phyloP scores from a whole-genome alignment of 2,888 invertebrate species.

The Aelia acuminata region DNA sequence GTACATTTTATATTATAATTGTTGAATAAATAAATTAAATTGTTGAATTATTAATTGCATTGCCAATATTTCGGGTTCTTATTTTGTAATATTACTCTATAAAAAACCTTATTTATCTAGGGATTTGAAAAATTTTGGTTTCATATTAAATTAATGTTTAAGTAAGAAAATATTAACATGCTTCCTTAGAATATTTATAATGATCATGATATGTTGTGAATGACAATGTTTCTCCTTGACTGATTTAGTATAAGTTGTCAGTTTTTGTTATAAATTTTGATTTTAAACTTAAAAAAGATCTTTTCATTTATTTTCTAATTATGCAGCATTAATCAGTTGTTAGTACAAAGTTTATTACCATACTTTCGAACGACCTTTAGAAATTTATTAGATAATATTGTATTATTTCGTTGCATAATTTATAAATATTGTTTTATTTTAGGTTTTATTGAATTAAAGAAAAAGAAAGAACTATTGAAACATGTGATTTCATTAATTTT shows the following conservation, averaged over 20 bases:
- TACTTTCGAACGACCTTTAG: constrained; percentile 35
- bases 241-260: constrained; percentile 38
- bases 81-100: constrained; percentile 24
- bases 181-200: constrained; percentile 21
- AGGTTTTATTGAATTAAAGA: not conserved
- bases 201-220: constrained; percentile 41
- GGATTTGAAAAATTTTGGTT: not conserved
- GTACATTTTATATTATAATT: not conserved
- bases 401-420: constrained; percentile 8
- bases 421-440: not conserved
- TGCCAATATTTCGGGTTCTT: not conserved
- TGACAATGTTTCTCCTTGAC: not conserved
- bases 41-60: not conserved
- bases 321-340: not conserved
- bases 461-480: constrained; percentile 15
- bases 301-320: constrained; percentile 8
- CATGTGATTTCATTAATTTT: constrained; percentile 51
- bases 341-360: constrained; percentile 37
- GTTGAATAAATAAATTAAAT: not conserved
- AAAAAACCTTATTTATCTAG: not conserved
- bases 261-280: not conserved
- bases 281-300: not conserved
- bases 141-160: constrained; percentile 18
- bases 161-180: constrained; percentile 4
- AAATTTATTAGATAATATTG: not conserved